A percentile compares a stretch with the other conserved stretches of the same genome.
phyloP scores from a whole-genome alignment of 1,140 invertebrate genomes.

The Papilio helenus region DNA sequence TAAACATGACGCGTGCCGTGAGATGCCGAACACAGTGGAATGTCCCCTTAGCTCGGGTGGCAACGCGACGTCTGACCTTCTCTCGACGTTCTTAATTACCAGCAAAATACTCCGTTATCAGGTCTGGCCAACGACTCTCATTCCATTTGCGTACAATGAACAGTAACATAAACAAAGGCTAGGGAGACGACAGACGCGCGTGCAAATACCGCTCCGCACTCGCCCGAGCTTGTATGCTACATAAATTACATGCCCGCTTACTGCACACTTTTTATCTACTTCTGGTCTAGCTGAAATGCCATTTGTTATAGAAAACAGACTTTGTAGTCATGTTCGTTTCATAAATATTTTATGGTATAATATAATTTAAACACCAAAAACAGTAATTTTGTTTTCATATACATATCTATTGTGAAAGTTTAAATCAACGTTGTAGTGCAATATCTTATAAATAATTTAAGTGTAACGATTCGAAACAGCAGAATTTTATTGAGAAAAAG shows the following conservation, averaged over 20 bases:
- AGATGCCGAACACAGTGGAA: constrained; percentile 60
- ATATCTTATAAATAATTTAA: too few relatives aligned
- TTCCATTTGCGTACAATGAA: constrained; percentile 69
- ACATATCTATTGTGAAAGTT: not conserved
- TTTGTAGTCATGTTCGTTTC: not conserved
- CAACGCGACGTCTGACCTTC: constrained; percentile 62
- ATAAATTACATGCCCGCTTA: constrained; percentile 43
- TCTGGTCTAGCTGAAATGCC: not conserved
- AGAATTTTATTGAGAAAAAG: too few relatives aligned
- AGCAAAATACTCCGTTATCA: constrained; percentile 76
- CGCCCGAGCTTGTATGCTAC: constrained; percentile 42
- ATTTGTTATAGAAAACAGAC: constrained; percentile 6
- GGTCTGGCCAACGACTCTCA: constrained; percentile 63
- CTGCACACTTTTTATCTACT: constrained; percentile 28
- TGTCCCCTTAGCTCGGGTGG: constrained; percentile 65
- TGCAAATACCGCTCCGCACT: constrained; percentile 55
- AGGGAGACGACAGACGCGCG: constrained; percentile 48
- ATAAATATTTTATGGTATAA: not conserved
- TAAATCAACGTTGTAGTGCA: not conserved
- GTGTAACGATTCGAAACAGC: too few relatives aligned
- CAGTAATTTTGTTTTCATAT: not conserved
- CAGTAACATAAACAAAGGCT: constrained; percentile 71
- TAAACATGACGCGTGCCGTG: constrained; percentile 58
- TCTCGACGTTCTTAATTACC: constrained; percentile 75
- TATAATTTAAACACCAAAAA: not conserved